Evolutionary conservation across 2,113 vertebrate species (phyloP).

Genomic region (Excalfactoria chinensis): DNA sequence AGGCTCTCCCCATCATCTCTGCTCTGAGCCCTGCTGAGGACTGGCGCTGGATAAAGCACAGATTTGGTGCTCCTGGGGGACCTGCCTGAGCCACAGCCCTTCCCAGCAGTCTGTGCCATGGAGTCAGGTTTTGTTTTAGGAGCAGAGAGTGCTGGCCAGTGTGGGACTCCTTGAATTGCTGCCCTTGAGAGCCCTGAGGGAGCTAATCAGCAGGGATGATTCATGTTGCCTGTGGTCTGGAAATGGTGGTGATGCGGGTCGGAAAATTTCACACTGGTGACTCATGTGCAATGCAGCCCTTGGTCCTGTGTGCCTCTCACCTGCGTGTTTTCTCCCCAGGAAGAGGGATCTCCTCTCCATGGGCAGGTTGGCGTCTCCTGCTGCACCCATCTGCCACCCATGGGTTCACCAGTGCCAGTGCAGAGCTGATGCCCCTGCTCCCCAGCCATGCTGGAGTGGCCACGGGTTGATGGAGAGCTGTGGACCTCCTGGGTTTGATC

Average conservation of each 20-base stretch:
- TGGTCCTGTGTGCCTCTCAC: neutral
- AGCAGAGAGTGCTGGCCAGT: neutral
- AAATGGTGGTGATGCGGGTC: neutral
- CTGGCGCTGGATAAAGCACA: neutral
- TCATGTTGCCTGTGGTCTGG: constrained; percentile 43
- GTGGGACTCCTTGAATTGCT: neutral
- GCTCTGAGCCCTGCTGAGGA: neutral
- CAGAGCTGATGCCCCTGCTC: neutral
- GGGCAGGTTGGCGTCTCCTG: neutral
- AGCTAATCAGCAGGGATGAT: neutral
- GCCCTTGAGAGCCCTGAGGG: neutral
- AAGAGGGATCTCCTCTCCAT: neutral
- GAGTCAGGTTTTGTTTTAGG: constrained; percentile 46
- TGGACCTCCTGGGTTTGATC: neutral
- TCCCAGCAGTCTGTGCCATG: neutral
- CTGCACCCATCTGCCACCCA: neutral
- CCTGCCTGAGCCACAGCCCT: neutral
- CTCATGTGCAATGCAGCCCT: accelerated
- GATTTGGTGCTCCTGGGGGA: neutral
- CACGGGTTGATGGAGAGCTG: neutral
- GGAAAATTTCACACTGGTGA: constrained; percentile 29
- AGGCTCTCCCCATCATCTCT: neutral
- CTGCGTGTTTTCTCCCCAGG: neutral
- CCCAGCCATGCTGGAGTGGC: neutral
- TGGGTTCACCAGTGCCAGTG: neutral